These are phyloP conservation scores for Temnothorax nylanderi DNA, from an alignment of 1,140 invertebrate species.

Conservation along the genomic window DNA sequence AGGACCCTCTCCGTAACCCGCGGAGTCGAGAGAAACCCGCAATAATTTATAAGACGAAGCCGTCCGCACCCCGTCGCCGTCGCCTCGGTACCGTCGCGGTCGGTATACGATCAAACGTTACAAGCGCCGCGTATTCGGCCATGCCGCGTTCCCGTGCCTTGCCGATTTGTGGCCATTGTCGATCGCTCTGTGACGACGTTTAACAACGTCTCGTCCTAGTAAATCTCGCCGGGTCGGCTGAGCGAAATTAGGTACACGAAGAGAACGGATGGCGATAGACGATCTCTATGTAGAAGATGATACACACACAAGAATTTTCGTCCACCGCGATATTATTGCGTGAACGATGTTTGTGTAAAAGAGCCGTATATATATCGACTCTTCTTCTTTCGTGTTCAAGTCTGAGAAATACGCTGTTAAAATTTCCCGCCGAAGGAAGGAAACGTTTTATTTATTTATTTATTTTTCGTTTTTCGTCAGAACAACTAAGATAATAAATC, in stretches of 20 bases:
- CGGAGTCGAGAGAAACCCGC: constrained; percentile 5
- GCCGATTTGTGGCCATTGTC: neutral
- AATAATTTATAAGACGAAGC: constrained; percentile 62
- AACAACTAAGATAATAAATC: neutral
- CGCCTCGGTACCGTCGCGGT: no score
- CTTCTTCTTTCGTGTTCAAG: neutral
- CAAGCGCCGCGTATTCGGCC: neutral
- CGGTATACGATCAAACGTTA: constrained; percentile 23
- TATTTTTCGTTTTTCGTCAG: neutral
- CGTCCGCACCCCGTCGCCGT: neutral
- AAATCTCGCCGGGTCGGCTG: neutral
- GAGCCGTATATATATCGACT: neutral
- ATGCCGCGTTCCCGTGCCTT: neutral
- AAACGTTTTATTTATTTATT: neutral
- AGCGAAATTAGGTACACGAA: neutral
- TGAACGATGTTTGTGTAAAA: neutral
- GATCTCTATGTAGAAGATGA: neutral
- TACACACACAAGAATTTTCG: neutral
- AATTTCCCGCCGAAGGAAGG: no score
- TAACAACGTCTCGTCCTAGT: constrained; percentile 1
- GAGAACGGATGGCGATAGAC: no score
- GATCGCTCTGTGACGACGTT: neutral
- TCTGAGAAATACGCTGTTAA: no score
- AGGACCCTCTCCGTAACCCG: constrained; percentile 60
- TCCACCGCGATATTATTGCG: neutral